Evolutionary conservation across 2,888 invertebrate genomes (phyloP).

Genomic region (Calameuta filiformis): DNA sequence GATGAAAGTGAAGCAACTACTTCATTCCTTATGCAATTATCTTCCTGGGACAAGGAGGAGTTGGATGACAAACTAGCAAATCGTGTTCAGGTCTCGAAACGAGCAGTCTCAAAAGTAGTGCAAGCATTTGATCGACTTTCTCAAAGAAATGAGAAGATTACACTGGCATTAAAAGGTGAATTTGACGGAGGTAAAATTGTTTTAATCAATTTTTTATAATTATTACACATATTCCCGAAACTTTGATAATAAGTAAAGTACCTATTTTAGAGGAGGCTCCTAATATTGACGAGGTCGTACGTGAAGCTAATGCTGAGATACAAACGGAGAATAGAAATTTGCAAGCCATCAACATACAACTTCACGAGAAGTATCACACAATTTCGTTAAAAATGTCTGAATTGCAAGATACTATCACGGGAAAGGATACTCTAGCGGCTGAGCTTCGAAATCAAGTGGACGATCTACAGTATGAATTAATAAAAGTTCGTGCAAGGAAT

Average conservation of each 20-base stretch:
- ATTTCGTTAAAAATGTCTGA: slow-evolving; percentile 92
- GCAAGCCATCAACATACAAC: slow-evolving; percentile 89
- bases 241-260: slow-evolving; percentile 13
- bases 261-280: slow-evolving; percentile 72
- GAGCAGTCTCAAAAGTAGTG: slow-evolving; percentile 96
- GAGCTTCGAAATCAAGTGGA: slow-evolving; percentile 96
- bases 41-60: slow-evolving; percentile 98
- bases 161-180: slow-evolving; percentile 86
- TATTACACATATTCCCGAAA: not conserved
- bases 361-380: slow-evolving; percentile 94
- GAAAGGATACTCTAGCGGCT: slow-evolving; percentile 93
- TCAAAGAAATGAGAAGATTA: slow-evolving; percentile 95
- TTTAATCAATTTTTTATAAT: not conserved
- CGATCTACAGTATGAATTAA: slow-evolving; percentile 92
- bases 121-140: slow-evolving; percentile 96
- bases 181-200: slow-evolving; percentile 73
- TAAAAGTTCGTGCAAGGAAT: slow-evolving; percentile 87
- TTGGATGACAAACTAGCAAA: slow-evolving; percentile 95
- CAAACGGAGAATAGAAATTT: slow-evolving; percentile 91
- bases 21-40: slow-evolving; percentile 93
- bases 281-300: slow-evolving; percentile 83
- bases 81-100: slow-evolving; percentile 94
- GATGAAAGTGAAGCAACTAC: slow-evolving; percentile 97
- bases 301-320: slow-evolving; percentile 87
- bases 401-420: slow-evolving; percentile 87